These are phyloP conservation scores for Lypha dubia DNA, from an alignment of 2,888 invertebrate species.

Conservation along the genomic window DNA sequence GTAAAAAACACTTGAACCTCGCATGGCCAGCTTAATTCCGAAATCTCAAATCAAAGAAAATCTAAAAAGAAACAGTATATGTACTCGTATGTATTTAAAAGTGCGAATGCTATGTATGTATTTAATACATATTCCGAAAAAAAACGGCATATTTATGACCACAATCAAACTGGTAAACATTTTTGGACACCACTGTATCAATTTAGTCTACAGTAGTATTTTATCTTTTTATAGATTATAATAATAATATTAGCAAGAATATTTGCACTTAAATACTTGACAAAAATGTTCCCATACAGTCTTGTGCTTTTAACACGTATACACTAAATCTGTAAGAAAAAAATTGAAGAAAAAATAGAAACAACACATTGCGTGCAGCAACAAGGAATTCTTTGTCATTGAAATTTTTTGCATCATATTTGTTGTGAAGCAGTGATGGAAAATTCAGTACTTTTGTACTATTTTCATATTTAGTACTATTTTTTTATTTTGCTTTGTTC, in stretches of 20 bases:
- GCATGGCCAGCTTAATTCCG: no score
- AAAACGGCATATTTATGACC: no score
- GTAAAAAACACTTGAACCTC: background rate
- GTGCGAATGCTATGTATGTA: no score
- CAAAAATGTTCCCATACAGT: background rate
- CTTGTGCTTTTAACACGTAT: slow-evolving; percentile 15
- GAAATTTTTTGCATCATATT: slow-evolving; percentile 31
- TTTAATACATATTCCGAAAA: no score
- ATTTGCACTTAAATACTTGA: background rate
- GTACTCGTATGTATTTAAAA: no score
- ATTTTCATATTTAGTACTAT: no score
- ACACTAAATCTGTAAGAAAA: slow-evolving; percentile 18
- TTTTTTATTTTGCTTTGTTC: no score
- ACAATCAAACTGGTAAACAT: background rate
- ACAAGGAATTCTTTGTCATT: slow-evolving; percentile 55
- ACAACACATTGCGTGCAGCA: background rate
- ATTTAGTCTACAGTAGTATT: background rate
- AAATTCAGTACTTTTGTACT: no score
- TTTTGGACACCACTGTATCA: background rate
- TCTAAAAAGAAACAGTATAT: no score
- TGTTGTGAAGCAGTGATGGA: slow-evolving; percentile 50
- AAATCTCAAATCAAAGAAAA: no score
- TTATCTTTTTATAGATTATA: no score
- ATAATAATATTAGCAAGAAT: background rate
- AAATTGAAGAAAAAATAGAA: background rate